Evolutionary conservation across 2,113 vertebrate species (phyloP), one percentile per base, ranked within the genome.

Genomic region (Haplochromis vanheusdeni): DNA sequence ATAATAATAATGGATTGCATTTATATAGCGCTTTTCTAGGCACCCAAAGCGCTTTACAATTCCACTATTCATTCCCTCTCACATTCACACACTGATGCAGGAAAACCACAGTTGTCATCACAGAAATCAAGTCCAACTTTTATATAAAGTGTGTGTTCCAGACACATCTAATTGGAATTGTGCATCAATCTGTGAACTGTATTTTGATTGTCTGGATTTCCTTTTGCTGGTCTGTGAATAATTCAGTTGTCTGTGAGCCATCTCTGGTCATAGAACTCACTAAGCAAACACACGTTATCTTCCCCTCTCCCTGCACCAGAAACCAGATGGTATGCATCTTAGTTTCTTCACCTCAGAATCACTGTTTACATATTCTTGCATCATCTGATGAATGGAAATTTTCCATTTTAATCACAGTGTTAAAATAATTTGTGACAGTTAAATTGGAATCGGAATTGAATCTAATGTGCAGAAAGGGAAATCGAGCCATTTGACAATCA

Each of bases 221-320:
- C 87, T 26, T 62, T 54, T 75, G 79, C 45, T 68, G 83, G 26
- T 82, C 33, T 83, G 77, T 93, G 87, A 93, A 95, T 94, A 88
- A 94, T 95, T 92, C 80, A 92, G 68, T 49, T 37, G 56, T 86
- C 81, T 86, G 42, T 45, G 42, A 45, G 13, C 3, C 42, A 4
- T 45, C 45, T 47, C 45, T 47, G 42, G 42, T 45, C 45, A 16
- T 47, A 47, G 45, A 47, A 14, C 2, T 47, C 45, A 47, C 45
- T 47, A 47, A 47, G 45, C 45, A 47, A 47, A 47, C 14, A 47
- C 45, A 17, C 1, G 2, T 17, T 17, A 47, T 47, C 45, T 47
- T 47, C 45, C 1, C 14, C 45, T 2, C 45, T 47, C 14, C 45
- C 45, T 47, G 45, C 45, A 47, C 45, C 45, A 47, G 6, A 17